Evolutionary conservation across 2,888 invertebrate genomes (phyloP).

Genomic region (Saturnia japonica): DNA sequence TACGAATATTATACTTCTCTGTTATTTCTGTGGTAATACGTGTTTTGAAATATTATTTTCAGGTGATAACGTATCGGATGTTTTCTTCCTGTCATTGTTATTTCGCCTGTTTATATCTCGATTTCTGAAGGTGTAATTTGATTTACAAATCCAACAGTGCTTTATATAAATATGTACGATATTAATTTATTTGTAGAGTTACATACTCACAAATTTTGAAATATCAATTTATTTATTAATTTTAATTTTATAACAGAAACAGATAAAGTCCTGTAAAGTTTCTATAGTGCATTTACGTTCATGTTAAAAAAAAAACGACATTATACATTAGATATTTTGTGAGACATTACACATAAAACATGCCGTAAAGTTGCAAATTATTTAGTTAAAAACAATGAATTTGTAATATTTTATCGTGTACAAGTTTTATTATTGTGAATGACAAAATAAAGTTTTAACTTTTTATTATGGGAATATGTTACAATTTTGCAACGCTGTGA

Average conservation of each 20-base stretch:
- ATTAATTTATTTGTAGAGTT: no score
- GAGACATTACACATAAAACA: neutral
- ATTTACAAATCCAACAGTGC: no score
- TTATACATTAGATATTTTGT: neutral
- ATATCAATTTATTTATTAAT: no score
- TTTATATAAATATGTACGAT: no score
- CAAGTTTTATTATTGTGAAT: neutral
- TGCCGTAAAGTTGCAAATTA: neutral
- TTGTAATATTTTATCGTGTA: neutral
- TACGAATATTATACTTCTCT: neutral
- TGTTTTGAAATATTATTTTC: neutral
- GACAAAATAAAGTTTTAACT: neutral
- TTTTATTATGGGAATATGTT: constrained; percentile 6
- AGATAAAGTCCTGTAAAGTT: no score
- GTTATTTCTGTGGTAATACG: neutral
- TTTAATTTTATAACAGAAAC: no score
- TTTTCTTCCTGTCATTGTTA: no score
- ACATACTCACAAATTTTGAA: no score
- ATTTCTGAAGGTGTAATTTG: no score
- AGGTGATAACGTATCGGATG: neutral
- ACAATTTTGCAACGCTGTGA: neutral
- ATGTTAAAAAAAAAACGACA: no score
- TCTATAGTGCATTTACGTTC: no score
- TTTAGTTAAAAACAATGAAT: neutral
- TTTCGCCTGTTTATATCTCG: no score